Conservation (phyloP, 2,113 vertebrate genomes). For the Theristicus caerulescens region DNA sequence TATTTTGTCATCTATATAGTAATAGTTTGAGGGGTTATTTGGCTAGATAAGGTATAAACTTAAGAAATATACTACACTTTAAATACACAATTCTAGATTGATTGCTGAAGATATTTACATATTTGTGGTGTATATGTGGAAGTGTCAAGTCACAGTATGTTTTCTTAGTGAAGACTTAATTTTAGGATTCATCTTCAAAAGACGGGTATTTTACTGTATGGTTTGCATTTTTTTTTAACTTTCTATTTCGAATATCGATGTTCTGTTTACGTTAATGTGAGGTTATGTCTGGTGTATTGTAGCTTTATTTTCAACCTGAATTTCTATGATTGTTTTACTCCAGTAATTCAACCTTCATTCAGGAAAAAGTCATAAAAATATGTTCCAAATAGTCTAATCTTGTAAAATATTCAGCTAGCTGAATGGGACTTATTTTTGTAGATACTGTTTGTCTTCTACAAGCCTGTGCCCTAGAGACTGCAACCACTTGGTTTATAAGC, state of each 20-base stretch:
- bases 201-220: not conserved
- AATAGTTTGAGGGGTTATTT: not conserved
- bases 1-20: not conserved
- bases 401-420: not conserved
- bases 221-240: too few species aligned
- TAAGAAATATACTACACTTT: not conserved
- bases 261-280: not conserved
- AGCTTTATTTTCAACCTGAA: not conserved
- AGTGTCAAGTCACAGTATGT: not conserved
- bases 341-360: not conserved
- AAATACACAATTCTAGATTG: not conserved
- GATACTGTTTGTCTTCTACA: not conserved
- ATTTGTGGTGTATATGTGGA: not conserved
- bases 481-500: not conserved
- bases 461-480: not conserved
- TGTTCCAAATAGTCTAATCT: not conserved
- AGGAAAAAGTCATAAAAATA: not conserved
- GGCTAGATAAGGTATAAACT: not conserved
- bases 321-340: not conserved
- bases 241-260: not conserved
- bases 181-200: not conserved
- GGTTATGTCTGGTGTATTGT: not conserved
- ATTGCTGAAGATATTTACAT: not conserved
- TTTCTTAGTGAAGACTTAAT: not conserved
- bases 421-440: not conserved